phyloP scores from a whole-genome alignment of 1,140 invertebrate genomes.

The Vanessa tameamea region DNA sequence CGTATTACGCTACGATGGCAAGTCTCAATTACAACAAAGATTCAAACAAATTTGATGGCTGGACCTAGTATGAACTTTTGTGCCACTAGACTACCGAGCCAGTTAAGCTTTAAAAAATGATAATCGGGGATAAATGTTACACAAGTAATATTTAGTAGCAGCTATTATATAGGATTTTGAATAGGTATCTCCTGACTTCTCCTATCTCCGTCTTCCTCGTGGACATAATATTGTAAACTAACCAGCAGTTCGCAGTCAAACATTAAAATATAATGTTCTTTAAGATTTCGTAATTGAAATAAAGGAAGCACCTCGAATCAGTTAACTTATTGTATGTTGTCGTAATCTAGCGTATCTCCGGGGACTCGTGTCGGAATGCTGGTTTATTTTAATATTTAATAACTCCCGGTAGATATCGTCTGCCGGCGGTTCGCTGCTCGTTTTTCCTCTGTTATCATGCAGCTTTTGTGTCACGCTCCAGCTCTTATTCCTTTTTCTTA shows the following conservation, averaged over 20 bases:
- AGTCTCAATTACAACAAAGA: no score
- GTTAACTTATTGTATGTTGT: conserved; percentile 70
- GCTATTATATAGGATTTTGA: no score
- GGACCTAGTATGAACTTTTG: no score
- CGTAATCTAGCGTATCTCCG: conserved; percentile 73
- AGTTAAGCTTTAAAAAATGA: no score
- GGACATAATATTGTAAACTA: no score
- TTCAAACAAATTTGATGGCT: no score
- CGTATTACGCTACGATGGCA: no score
- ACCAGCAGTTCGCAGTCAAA: background rate
- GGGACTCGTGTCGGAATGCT: conserved; percentile 74
- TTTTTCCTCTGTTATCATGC: conserved; percentile 70
- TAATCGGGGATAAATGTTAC: no score
- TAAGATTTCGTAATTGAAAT: background rate
- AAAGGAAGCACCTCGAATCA: conserved; percentile 55
- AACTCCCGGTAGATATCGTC: conserved; percentile 74
- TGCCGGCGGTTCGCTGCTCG: conserved; percentile 65
- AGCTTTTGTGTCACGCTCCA: conserved; percentile 72
- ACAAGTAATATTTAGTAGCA: no score
- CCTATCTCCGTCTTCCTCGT: no score
- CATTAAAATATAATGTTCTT: background rate
- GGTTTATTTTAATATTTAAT: conserved; percentile 81
- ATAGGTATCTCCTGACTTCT: no score
- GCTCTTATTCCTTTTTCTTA: conserved; percentile 48
- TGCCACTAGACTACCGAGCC: no score